Evolutionary conservation across 1,140 invertebrate genomes (phyloP).

Genomic region (Cecropterus lyciades): DNA sequence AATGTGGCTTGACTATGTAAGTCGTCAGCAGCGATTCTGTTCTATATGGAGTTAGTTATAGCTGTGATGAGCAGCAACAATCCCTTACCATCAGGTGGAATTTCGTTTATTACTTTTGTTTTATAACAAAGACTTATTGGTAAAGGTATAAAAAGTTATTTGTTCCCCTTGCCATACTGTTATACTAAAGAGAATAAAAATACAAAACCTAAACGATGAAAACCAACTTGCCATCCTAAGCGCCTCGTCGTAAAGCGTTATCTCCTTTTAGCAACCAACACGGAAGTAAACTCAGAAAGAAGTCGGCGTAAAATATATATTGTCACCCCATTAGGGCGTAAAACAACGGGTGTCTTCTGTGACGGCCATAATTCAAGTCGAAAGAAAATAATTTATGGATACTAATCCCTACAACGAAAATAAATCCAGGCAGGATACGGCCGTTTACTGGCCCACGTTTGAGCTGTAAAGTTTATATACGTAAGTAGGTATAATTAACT

Average conservation of each 20-base stretch:
- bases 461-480: conserved; percentile 53
- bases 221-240: too few relatives aligned
- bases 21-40: too few relatives aligned
- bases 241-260: neutral
- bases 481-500: conserved; percentile 40
- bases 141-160: too few relatives aligned
- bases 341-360: conserved; percentile 59
- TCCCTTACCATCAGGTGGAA: too few relatives aligned
- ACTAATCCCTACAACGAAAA: conserved; percentile 62
- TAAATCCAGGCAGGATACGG: conserved; percentile 66
- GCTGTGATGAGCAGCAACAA: too few relatives aligned
- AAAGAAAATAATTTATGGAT: conserved; percentile 72
- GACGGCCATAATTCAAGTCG: conserved; percentile 59
- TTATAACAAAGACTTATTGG: too few relatives aligned
- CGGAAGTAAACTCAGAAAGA: conserved; percentile 31
- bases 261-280: conserved; percentile 22
- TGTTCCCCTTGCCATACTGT: too few relatives aligned
- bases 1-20: too few relatives aligned
- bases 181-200: neutral
- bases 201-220: neutral
- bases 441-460: conserved; percentile 50
- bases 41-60: too few relatives aligned
- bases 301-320: conserved; percentile 37
- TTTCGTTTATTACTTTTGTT: too few relatives aligned
- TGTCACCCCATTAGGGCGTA: conserved; percentile 56